Percentiles rank a stretch among this genome's conserved stretches.
Conservation (phyloP, 2,888 invertebrate genomes). For the Galeopsomyia nigrocyanea region DNA sequence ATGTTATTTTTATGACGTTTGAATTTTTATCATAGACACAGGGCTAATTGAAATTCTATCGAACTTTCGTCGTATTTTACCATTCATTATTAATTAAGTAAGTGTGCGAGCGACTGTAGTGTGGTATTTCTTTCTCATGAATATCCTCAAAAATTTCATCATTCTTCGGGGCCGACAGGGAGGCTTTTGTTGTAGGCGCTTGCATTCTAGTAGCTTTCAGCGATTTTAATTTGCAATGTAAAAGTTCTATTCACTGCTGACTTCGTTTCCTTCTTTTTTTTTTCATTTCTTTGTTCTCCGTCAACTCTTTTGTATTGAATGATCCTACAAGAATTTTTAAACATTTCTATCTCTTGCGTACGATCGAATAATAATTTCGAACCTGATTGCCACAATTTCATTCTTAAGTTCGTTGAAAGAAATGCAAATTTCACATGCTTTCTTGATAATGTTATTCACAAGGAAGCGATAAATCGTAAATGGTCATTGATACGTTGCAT, state of each 20-base stretch:
- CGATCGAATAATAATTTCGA: conserved; percentile 18
- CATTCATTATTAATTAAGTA: neutral
- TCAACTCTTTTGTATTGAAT: conserved; percentile 10
- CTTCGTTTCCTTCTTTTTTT: neutral
- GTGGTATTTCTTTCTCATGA: conserved; percentile 27
- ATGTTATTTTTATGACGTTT: too few relatives aligned
- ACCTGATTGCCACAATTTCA: neutral
- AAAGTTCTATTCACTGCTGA: conserved; percentile 16
- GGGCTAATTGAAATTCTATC: too few relatives aligned
- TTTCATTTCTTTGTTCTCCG: conserved; percentile 10
- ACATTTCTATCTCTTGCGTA: neutral
- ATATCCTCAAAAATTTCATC: conserved; percentile 24
- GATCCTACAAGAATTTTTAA: neutral
- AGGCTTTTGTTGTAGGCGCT: conserved; percentile 9
- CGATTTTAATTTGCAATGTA: conserved; percentile 40
- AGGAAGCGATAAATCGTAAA: too few relatives aligned
- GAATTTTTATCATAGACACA: too few relatives aligned
- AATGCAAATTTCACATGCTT: too few relatives aligned
- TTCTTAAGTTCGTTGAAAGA: neutral
- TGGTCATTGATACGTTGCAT: too few relatives aligned
- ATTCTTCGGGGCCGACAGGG: neutral
- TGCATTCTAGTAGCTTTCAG: conserved; percentile 10
- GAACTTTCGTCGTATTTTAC: too few relatives aligned
- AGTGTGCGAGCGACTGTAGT: conserved; percentile 4
- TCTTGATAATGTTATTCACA: too few relatives aligned